Base-by-base conservation (phyloP, 2,888 invertebrate genomes). In the Heliothis peltigera region DNA sequence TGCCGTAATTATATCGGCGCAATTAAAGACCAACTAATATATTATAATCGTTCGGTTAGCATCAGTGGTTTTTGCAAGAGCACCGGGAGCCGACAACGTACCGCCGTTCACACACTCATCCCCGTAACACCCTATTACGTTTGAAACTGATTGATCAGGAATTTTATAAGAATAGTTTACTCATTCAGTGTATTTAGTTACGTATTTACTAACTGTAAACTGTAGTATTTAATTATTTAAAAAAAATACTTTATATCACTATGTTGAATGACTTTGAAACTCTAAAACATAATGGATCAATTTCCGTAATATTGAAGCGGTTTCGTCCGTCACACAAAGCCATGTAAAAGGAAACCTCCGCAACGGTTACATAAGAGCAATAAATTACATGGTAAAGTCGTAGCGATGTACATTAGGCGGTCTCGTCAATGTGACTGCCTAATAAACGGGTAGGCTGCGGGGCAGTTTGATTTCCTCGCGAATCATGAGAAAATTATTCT, bases 1-100 rank as follows among this genome's bases (percentile, higher is more conserved):
- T 90, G 88, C 79, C 89, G 90, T 94, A 93, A 95, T 95, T 95
- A 95, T 95, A 95, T 95, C 92, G 91, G 84, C 87, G 91, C 93
- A 94, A 94, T 95, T 95, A 95, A 92, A 92, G 89, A 83, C 87
- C 88, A 91, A 94, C 95, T 94, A 95, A 95, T 95, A 95, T 94
- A 95, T 93, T 94, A 95, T 95, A 95, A 95, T 94, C 92, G 94
- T 90, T 92, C 91, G 86, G 92, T 93, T 90, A 92, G 92, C 90
- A 89, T 91, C 88, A 87, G 84, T 83, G 66, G 86, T 95, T 95
- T 95, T 95, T 94, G 83, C 89, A 84, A 94, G 88, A 92, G 92
- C 77, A 69, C 71, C 75, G 72, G 81, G 79, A 84, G 91, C 93
- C 92, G 93, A 85, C 89, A 84, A 84, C 81, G 84, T 80, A 81